These are phyloP conservation scores for Calliopsis andreniformis DNA, from an alignment of 1,140 invertebrate species.

Conservation along the genomic window DNA sequence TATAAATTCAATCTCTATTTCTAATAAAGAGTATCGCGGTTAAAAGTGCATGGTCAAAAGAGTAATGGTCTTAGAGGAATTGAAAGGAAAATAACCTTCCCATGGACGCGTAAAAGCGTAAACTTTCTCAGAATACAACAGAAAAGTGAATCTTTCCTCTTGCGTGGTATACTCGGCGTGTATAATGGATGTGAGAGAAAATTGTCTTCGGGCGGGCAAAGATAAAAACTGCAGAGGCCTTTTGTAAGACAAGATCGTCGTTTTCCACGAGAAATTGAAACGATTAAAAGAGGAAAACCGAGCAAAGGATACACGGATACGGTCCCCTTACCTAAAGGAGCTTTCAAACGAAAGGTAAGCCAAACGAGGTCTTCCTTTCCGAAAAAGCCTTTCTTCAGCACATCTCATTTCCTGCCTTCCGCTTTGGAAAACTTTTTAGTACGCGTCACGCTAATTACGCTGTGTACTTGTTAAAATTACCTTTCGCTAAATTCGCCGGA, in stretches of 20 bases:
- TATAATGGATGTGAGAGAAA: conserved; percentile 5
- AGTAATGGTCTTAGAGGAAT: not conserved
- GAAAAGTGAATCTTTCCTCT: not conserved
- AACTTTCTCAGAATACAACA: not conserved
- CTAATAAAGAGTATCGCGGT: no score
- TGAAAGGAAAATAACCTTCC: no score
- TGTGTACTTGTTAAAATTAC: not conserved
- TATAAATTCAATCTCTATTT: no score
- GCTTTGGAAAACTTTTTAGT: not conserved
- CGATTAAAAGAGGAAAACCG: conserved; percentile 20
- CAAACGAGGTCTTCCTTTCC: conserved; percentile 5
- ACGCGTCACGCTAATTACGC: not conserved
- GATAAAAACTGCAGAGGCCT: not conserved
- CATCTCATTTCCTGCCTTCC: conserved; percentile 4
- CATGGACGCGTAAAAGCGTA: not conserved
- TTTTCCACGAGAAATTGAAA: conserved; percentile 23
- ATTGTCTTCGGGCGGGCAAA: not conserved
- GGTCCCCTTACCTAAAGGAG: not conserved
- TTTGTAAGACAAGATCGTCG: conserved; percentile 22
- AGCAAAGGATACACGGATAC: not conserved
- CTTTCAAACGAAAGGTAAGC: conserved; percentile 27
- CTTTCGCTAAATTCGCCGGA: not conserved
- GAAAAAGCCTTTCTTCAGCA: conserved; percentile 1
- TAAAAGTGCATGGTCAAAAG: not conserved
- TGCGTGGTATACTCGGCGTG: not conserved